phyloP scores from a whole-genome alignment of 2,797 vertebrate genomes.

The Spizella passerina region DNA sequence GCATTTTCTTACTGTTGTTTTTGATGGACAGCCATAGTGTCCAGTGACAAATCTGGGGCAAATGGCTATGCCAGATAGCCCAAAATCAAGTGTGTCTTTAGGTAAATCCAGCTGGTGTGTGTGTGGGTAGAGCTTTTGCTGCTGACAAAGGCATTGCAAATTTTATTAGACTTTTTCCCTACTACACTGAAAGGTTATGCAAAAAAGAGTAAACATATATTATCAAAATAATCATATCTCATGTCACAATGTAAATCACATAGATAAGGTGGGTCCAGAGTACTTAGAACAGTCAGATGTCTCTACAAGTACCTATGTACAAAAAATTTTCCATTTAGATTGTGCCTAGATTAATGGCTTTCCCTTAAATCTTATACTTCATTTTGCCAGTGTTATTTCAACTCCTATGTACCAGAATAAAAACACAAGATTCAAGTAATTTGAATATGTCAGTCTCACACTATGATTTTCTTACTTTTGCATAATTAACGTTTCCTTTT shows the following conservation, averaged over 20 bases:
- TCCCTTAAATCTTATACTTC: neutral
- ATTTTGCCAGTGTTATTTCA: neutral
- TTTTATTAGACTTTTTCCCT: neutral
- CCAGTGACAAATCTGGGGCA: neutral
- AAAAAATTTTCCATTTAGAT: neutral
- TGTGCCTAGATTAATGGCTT: neutral
- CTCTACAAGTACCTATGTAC: neutral
- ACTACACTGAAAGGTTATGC: neutral
- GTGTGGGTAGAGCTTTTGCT: neutral
- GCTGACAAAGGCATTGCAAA: constrained; percentile 16
- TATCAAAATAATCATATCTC: constrained; percentile 10
- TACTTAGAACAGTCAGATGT: neutral
- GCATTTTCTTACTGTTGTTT: neutral
- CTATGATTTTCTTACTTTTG: constrained; percentile 2
- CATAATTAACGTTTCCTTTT: neutral
- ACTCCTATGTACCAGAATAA: neutral
- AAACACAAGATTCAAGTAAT: neutral
- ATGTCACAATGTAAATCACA: constrained; percentile 18
- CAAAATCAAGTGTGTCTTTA: neutral
- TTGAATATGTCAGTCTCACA: neutral
- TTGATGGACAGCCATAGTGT: neutral
- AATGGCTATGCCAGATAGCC: neutral
- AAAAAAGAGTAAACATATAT: neutral
- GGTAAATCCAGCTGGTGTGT: neutral
- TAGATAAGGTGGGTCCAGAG: neutral